Evolutionary conservation across 2,888 invertebrate species (phyloP).

Genomic region (Mythimna albipuncta): DNA sequence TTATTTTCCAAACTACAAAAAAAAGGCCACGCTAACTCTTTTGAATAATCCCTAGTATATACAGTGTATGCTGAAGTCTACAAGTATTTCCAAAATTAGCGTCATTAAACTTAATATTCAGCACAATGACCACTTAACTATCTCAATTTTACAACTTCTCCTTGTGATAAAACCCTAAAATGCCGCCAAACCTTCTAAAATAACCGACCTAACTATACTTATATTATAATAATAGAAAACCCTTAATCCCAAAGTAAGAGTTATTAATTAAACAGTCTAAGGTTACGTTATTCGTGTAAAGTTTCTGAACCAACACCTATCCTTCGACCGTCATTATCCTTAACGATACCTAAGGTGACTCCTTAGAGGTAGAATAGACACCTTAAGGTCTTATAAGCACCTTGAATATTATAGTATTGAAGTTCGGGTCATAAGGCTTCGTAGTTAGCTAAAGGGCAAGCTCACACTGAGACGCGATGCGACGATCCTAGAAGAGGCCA

Average conservation of each 20-base stretch:
- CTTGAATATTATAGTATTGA: conserved; percentile 62
- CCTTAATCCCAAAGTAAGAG: conserved; percentile 38
- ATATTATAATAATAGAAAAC: conserved; percentile 26
- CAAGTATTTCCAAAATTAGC: not conserved
- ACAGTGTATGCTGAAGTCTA: no score
- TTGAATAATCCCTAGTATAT: no score
- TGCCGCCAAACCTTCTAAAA: not conserved
- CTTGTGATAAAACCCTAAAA: not conserved
- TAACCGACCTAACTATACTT: not conserved
- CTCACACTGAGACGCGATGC: not conserved
- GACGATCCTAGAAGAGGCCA: not conserved
- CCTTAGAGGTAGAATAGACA: conserved; percentile 36
- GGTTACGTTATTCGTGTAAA: conserved; percentile 60
- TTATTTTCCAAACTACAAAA: no score
- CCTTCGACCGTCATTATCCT: conserved; percentile 68
- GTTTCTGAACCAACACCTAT: conserved; percentile 47
- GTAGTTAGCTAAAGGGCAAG: conserved; percentile 27
- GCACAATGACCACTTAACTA: no score
- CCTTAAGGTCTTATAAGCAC: conserved; percentile 50
- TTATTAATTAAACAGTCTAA: conserved; percentile 71
- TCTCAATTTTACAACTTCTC: not conserved
- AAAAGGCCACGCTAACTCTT: no score
- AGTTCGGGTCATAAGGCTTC: conserved; percentile 44
- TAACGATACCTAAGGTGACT: conserved; percentile 62
- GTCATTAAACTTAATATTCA: not conserved